These are phyloP conservation scores for Melanotaenia parkinsoni DNA, from an alignment of 2,797 vertebrate genomes.

Conservation along the genomic window DNA sequence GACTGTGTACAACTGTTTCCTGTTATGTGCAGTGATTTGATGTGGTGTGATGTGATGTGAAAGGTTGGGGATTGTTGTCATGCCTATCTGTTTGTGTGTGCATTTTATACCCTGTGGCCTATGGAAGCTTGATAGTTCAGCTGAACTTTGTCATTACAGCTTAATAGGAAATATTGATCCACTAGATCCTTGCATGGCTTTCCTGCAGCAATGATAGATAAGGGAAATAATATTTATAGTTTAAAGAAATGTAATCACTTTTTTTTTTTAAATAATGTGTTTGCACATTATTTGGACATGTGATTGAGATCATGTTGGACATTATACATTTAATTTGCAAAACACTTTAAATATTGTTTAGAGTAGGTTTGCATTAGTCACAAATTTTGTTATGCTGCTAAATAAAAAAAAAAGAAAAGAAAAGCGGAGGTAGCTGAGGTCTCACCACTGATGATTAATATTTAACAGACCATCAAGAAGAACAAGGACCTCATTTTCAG, in stretches of 20 bases:
- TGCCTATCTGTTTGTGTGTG: conserved; percentile 26
- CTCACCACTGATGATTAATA: conserved; percentile 48
- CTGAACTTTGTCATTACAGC: conserved; percentile 11
- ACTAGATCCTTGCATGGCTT: background rate
- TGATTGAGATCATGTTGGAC: background rate
- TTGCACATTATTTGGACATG: background rate
- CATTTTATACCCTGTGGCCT: conserved; percentile 34
- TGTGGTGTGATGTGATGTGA: conserved; percentile 47
- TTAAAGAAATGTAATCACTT: background rate
- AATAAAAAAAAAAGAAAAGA: background rate
- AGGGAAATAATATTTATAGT: background rate
- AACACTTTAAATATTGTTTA: background rate
- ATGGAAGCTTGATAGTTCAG: conserved; percentile 18
- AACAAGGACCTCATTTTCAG: conserved; percentile 22
- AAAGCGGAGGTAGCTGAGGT: background rate
- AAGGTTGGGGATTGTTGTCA: conserved; percentile 39
- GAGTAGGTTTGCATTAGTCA: background rate
- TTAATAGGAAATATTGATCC: background rate
- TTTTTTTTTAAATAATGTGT: too few species aligned
- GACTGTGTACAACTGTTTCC: conserved; percentile 50
- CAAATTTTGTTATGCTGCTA: background rate
- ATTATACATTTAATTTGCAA: background rate
- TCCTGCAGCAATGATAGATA: background rate
- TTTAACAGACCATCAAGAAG: conserved; percentile 39
- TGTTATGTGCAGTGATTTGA: conserved; percentile 48